Evolutionary conservation across 2,888 invertebrate genomes (phyloP), one percentile per base, ranked within the genome.

Genomic region (Aleiodes alternator): DNA sequence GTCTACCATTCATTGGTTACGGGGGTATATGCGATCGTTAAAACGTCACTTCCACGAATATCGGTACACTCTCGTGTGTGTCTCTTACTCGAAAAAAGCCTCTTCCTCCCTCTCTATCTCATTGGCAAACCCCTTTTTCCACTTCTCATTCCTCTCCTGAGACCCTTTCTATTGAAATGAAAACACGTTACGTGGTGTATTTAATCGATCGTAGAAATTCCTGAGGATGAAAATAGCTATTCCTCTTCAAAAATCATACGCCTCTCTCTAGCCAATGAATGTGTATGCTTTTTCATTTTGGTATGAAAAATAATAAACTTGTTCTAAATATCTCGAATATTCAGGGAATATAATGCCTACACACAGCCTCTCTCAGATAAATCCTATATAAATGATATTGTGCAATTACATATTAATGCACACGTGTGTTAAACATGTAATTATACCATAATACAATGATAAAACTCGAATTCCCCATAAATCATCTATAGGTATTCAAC

Each of bases 41-140:
- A 84, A 83, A 81, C 80, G 81, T 84, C 84, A 84, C 82, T 82
- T 82, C 81, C 83, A 83, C 82, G 80, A 82, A 85, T 84, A 84
- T 84, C 82, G 73, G 69, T 69, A 34, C 76, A 75, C 69, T 55
- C 74, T 69, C 70, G 23, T 23, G 23, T 23, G 76, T 80, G 73
- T 78, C 72, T 72, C 70, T 76, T 76, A 78, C 69, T 68, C 66
- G 69, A 69, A 77, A 77, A 71, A 76, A 34, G 31, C 31, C 43
- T 69, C 70, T 57, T 55, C 55, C 68, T 9, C 43, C 53, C 57
- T 57, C 56, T 8, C 61, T 23, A 59, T 38, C 5, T 43, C 43
- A 43, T 43, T 11, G 43, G 7, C 43, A 43, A 43, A 43, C 43
- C 43, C 43, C 43, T 43, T 9, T 43, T 43, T 43, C 43, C 61